phyloP scores from a whole-genome alignment of 53 echinoderm and acorn worm genomes.

The Astropecten irregularis region DNA sequence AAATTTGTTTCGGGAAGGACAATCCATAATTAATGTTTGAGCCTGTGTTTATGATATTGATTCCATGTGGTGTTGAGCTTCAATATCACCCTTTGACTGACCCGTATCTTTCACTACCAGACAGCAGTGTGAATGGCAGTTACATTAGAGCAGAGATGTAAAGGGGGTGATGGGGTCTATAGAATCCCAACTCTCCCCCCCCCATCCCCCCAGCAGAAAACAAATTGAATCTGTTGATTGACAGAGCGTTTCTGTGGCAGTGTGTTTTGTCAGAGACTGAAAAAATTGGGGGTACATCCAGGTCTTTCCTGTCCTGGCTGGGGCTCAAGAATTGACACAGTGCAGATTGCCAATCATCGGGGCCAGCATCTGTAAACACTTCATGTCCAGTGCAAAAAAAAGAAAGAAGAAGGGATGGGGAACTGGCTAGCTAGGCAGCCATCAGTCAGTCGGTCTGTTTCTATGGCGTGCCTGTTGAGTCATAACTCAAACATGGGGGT shows the following conservation, averaged over 20 bases:
- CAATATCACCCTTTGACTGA: no score
- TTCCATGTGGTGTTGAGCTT: no score
- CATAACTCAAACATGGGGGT: slow-evolving; percentile 34
- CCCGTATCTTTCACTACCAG: slow-evolving; percentile 37
- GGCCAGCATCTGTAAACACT: slow-evolving; percentile 57
- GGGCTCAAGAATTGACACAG: slow-evolving; percentile 38
- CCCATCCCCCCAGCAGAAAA: background rate
- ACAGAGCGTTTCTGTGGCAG: slow-evolving; percentile 39
- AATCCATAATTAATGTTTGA: no score
- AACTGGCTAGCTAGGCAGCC: no score
- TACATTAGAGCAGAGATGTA: background rate
- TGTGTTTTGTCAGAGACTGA: slow-evolving; percentile 32
- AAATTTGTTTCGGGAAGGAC: no score
- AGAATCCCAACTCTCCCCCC: no score
- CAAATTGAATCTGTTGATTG: slow-evolving; percentile 57
- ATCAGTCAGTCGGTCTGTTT: slow-evolving; percentile 26
- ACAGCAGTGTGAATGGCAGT: slow-evolving; percentile 42
- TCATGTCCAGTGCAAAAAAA: background rate
- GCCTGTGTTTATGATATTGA: no score
- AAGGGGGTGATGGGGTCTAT: background rate
- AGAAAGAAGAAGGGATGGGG: background rate
- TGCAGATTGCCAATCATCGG: slow-evolving; percentile 57
- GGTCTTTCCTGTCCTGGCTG: slow-evolving; percentile 16
- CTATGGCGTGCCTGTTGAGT: slow-evolving; percentile 45
- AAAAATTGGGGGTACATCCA: slow-evolving; percentile 21